Evolutionary conservation across 2,113 vertebrate genomes (phyloP).

Genomic region (Nematolebias whitei): DNA sequence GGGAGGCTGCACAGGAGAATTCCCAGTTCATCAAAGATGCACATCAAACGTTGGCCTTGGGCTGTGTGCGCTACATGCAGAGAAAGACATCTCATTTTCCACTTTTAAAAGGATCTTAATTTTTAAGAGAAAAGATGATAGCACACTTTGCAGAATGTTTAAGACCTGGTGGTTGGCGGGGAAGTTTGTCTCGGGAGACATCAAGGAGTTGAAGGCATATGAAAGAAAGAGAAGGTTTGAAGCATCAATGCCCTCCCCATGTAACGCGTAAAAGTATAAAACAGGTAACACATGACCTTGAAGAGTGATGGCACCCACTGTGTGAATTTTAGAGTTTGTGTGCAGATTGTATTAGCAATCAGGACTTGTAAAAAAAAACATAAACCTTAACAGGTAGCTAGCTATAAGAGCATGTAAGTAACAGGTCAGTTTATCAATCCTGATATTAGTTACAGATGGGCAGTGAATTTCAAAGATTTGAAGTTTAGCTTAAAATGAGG

Average conservation of each 20-base stretch:
- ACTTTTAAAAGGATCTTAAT: slow-evolving; percentile 60
- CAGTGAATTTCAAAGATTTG: too few species aligned
- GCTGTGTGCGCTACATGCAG: slow-evolving; percentile 41
- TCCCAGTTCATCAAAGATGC: slow-evolving; percentile 73
- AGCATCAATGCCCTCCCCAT: background rate
- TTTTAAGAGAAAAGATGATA: slow-evolving; percentile 55
- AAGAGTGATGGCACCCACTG: slow-evolving; percentile 30
- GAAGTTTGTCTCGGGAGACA: slow-evolving; percentile 27
- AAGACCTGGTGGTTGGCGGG: slow-evolving; percentile 10
- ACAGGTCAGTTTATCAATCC: background rate
- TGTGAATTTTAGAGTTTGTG: slow-evolving; percentile 10
- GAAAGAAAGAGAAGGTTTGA: slow-evolving; percentile 15
- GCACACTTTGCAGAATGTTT: slow-evolving; percentile 40
- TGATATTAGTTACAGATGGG: background rate
- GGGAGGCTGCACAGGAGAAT: slow-evolving; percentile 58
- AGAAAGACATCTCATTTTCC: slow-evolving; percentile 52
- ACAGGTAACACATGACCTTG: slow-evolving; percentile 44
- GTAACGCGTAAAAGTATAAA: background rate
- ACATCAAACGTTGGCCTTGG: slow-evolving; percentile 67
- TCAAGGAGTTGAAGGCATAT: slow-evolving; percentile 15
- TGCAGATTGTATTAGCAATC: background rate
- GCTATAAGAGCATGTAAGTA: background rate
- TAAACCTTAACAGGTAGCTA: background rate
- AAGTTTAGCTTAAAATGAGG: too few species aligned
- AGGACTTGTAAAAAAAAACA: too few species aligned